phyloP scores from a whole-genome alignment of 2,888 invertebrate genomes.

The Sylvicola cinctus region DNA sequence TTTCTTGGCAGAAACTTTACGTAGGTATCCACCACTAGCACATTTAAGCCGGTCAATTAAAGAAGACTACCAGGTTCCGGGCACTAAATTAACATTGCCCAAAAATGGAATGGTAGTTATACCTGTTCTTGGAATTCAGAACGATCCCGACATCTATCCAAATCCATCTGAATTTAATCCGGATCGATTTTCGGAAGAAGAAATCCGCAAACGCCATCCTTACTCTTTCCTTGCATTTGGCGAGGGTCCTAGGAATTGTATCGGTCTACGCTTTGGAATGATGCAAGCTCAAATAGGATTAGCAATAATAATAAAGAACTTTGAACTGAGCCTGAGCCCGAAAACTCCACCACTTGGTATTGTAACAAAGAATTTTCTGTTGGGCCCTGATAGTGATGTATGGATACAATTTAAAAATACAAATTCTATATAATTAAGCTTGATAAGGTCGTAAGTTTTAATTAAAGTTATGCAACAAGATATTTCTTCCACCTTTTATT shows the following conservation, averaged over 20 bases:
- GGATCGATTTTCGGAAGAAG: conserved; percentile 34
- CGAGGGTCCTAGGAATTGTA: conserved; percentile 19
- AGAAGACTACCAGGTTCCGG: conserved; percentile 28
- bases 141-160: conserved; percentile 34
- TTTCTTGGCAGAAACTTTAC: conserved; percentile 37
- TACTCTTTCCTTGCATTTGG: conserved; percentile 19
- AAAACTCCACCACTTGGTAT: no score
- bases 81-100: conserved; percentile 28
- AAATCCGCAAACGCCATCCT: conserved; percentile 28
- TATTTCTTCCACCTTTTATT: no score
- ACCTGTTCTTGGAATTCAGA: conserved; percentile 34
- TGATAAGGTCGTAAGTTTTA: no score
- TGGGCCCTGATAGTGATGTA: no score
- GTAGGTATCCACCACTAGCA: conserved; percentile 32
- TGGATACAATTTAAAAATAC: no score
- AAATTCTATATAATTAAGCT: no score
- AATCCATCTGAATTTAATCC: conserved; percentile 39
- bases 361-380: no score
- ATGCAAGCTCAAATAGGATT: conserved; percentile 17
- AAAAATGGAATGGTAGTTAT: conserved; percentile 31
- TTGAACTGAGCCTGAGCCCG: no score
- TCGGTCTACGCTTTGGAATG: conserved; percentile 14
- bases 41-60: conserved; percentile 29
- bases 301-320: no score
- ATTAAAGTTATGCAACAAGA: no score